Evolutionary conservation across 2,888 invertebrate species (phyloP).

Genomic region (Andrena trimmerana): DNA sequence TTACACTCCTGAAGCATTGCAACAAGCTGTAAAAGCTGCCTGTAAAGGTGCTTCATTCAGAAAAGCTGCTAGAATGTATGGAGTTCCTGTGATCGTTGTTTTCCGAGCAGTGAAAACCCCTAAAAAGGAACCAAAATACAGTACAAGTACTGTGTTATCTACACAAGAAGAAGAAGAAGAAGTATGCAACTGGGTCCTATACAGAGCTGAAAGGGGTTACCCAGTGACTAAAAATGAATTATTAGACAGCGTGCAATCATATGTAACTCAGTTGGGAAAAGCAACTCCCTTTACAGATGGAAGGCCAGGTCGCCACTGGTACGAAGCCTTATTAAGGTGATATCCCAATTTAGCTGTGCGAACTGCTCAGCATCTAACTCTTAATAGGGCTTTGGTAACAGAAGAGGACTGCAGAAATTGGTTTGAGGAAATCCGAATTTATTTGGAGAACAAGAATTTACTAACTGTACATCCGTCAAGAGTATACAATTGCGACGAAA

Average conservation of each 20-base stretch:
- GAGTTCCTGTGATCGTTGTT: background rate
- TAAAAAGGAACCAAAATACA: background rate
- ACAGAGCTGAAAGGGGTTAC: background rate
- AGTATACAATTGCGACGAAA: background rate
- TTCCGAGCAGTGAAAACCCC: background rate
- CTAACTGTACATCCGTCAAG: background rate
- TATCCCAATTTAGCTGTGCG: background rate
- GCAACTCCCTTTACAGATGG: background rate
- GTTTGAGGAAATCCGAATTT: too few relatives aligned
- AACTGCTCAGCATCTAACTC: background rate
- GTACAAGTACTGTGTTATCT: background rate
- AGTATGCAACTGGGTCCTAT: background rate
- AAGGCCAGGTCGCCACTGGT: background rate
- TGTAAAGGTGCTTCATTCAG: background rate
- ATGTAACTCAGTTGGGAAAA: background rate
- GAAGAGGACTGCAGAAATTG: background rate
- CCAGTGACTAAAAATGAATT: background rate
- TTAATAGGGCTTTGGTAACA: background rate
- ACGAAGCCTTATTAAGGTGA: background rate
- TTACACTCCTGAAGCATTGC: background rate
- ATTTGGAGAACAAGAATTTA: background rate
- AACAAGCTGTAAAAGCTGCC: background rate
- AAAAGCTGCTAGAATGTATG: background rate
- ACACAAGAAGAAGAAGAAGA: background rate
- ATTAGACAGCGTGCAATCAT: background rate